A percentile compares a stretch with the other conserved stretches of the same genome.
Evolutionary conservation across 2,797 vertebrate genomes (phyloP).

Genomic region (Scomberomorus guttatus): DNA sequence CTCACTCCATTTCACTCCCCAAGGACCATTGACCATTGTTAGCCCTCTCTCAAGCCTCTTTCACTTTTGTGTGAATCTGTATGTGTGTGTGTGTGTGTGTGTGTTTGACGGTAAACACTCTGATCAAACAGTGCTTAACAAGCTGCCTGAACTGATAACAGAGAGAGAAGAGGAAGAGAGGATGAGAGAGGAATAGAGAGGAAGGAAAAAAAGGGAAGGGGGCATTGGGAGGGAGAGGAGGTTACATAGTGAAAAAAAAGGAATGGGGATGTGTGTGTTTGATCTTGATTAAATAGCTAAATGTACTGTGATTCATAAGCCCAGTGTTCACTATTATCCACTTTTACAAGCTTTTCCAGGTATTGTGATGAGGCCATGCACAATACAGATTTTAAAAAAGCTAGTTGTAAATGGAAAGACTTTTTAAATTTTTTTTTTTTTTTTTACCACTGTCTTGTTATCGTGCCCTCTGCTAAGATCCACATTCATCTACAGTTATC

Average conservation of each 20-base stretch:
- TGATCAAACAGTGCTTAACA: constrained; percentile 89
- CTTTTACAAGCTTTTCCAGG: constrained; percentile 45
- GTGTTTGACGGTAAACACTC: constrained; percentile 85
- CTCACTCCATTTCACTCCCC: constrained; percentile 76
- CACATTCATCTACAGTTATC: not conserved
- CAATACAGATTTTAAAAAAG: not conserved
- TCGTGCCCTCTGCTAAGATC: not conserved
- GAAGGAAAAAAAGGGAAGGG: constrained; percentile 73
- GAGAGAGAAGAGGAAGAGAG: constrained; percentile 69
- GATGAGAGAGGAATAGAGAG: constrained; percentile 70
- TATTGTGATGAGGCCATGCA: constrained; percentile 3
- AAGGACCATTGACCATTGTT: constrained; percentile 84
- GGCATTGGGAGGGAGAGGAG: constrained; percentile 49
- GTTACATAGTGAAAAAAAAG: constrained; percentile 44
- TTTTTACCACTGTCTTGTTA: constrained; percentile 10
- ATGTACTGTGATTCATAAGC: constrained; percentile 24
- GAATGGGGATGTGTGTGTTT: constrained; percentile 36
- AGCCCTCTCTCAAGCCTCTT: constrained; percentile 83
- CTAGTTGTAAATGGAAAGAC: not conserved
- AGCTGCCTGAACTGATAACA: constrained; percentile 88
- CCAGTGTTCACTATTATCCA: not conserved
- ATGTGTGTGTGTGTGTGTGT: constrained; percentile 58
- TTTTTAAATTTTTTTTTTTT: no score
- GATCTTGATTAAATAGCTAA: constrained; percentile 43
- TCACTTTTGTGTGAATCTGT: constrained; percentile 51